Conservation (phyloP, 2,888 invertebrate genomes). For the Hydrotaea cyrtoneurina region DNA sequence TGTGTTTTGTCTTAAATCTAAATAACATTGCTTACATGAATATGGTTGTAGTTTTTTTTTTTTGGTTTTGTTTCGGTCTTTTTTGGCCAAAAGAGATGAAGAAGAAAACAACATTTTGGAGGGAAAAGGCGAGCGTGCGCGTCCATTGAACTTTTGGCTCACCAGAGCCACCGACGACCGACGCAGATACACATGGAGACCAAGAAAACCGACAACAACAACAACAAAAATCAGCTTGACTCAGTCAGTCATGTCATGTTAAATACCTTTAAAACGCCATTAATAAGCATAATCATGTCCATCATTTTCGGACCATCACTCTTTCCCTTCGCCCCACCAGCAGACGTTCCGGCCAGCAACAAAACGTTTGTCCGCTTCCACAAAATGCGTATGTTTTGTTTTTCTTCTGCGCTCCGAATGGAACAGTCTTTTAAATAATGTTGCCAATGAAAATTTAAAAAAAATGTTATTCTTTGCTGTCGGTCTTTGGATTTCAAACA, state of each 20-base stretch:
- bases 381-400: neutral
- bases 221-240: slow-evolving; percentile 29
- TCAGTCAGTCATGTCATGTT: slow-evolving; percentile 51
- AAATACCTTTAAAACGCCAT: slow-evolving; percentile 58
- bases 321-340: neutral
- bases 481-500: neutral
- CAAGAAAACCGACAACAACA: no score
- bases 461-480: neutral
- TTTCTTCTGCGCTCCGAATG: no score
- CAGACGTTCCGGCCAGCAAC: neutral
- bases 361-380: slow-evolving; percentile 1
- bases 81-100: neutral
- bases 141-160: slow-evolving; percentile 23
- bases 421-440: no score
- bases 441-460: no score
- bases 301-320: slow-evolving; percentile 56
- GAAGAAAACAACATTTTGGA: neutral
- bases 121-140: neutral
- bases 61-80: no score
- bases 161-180: neutral
- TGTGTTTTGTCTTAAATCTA: neutral
- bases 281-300: slow-evolving; percentile 59
- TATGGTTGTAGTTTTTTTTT: neutral
- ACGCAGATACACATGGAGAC: neutral
- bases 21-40: slow-evolving; percentile 20